A percentile compares a stretch with the other conserved stretches of the same genome.
phyloP scores from a whole-genome alignment of 2,888 invertebrate genomes.

The Entomobrya multifasciata region DNA sequence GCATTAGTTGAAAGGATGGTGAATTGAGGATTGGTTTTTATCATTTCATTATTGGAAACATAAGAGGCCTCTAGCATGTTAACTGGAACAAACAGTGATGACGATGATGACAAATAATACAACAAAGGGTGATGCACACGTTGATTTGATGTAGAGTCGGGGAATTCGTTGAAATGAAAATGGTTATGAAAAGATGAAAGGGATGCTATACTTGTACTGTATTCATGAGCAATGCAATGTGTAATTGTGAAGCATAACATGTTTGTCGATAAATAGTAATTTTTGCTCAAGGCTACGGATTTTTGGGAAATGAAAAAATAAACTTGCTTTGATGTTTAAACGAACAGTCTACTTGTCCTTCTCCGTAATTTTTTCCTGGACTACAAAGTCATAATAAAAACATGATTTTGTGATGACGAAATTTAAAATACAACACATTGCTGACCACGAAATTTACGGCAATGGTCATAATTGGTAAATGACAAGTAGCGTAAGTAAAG shows the following conservation, averaged over 20 bases:
- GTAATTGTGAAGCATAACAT: not conserved
- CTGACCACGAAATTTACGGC: not conserved
- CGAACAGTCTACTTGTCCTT: conserved; percentile 7
- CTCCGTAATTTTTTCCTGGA: not conserved
- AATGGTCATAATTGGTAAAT: conserved; percentile 11
- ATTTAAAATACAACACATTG: no score
- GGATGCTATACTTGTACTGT: no score
- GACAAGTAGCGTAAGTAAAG: conserved; percentile 26
- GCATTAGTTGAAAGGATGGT: conserved; percentile 27
- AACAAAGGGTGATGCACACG: no score
- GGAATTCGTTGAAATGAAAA: no score
- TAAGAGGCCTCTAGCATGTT: conserved; percentile 29
- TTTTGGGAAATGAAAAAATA: not conserved
- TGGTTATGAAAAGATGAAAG: conserved; percentile 28
- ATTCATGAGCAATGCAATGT: no score
- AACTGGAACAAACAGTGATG: not conserved
- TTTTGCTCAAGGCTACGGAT: not conserved
- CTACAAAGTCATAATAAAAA: no score
- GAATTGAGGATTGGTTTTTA: conserved; percentile 16
- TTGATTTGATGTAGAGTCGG: no score
- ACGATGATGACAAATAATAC: not conserved
- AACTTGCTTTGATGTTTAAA: not conserved
- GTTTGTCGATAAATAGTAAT: not conserved
- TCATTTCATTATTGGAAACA: conserved; percentile 49
- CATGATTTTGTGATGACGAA: no score